phyloP scores from a whole-genome alignment of 1,140 invertebrate species.

The Drosophila littoralis region DNA sequence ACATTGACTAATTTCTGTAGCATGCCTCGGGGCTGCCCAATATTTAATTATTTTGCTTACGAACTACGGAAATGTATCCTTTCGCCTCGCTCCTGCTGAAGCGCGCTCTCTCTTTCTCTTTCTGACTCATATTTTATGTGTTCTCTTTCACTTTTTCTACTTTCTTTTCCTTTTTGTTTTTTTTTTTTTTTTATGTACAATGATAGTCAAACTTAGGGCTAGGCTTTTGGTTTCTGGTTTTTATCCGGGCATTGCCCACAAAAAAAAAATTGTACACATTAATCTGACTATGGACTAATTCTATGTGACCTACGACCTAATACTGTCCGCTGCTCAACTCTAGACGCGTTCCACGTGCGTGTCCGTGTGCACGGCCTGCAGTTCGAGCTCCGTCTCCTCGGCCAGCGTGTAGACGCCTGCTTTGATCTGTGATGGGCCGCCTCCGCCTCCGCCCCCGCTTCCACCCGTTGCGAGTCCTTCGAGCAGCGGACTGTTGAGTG shows the following conservation, averaged over 20 bases:
- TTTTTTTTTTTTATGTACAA: conserved; percentile 31
- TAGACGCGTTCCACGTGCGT: conserved; percentile 67
- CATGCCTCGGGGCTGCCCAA: conserved; percentile 26
- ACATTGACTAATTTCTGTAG: conserved; percentile 60
- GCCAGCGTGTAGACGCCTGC: conserved; percentile 87
- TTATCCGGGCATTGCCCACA: conserved; percentile 16
- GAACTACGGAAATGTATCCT: conserved; percentile 65
- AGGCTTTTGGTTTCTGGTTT: conserved; percentile 19
- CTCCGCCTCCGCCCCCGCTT: conserved; percentile 12
- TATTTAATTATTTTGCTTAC: conserved; percentile 55
- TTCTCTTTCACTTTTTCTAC: background rate
- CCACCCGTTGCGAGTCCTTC: conserved; percentile 59
- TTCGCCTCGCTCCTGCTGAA: conserved; percentile 10
- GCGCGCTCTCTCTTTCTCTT: conserved; percentile 7
- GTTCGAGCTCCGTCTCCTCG: conserved; percentile 87
- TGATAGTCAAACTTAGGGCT: conserved; percentile 54
- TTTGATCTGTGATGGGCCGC: conserved; percentile 9
- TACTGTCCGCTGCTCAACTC: conserved; percentile 25
- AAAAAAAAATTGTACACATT: conserved; percentile 35
- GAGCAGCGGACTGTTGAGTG: conserved; percentile 62
- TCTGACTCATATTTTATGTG: background rate
- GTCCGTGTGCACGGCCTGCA: conserved; percentile 84
- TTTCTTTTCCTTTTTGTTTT: background rate
- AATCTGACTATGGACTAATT: conserved; percentile 33
- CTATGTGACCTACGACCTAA: conserved; percentile 44